Conservation (phyloP, 2,888 invertebrate genomes). For the Siphlonurus alternatus region DNA sequence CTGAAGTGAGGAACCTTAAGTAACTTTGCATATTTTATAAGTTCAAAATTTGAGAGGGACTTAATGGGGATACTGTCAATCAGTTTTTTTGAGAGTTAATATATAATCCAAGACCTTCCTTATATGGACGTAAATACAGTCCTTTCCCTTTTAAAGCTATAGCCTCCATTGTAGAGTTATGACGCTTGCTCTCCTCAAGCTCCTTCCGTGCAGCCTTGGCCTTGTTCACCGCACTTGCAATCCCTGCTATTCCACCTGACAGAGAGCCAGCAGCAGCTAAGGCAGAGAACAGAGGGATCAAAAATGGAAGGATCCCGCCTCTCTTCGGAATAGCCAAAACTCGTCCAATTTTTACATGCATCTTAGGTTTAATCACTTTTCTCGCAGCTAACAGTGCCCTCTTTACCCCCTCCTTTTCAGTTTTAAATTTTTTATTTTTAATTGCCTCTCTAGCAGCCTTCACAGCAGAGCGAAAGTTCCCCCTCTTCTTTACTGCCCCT, state of each 20-base stretch:
- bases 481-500: too few relatives aligned
- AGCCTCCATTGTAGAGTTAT: conserved; percentile 18
- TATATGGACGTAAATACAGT: too few relatives aligned
- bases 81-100: too few relatives aligned
- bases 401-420: background rate
- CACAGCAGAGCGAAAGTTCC: too few relatives aligned
- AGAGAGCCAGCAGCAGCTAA: conserved; percentile 16
- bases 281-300: conserved; percentile 18
- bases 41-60: too few relatives aligned
- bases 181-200: conserved; percentile 17
- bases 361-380: conserved; percentile 7
- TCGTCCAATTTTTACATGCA: conserved; percentile 13
- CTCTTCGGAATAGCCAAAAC: conserved; percentile 14
- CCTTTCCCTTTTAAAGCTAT: conserved; percentile 17
- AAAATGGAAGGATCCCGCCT: conserved; percentile 17
- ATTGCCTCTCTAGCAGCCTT: too few relatives aligned
- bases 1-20: too few relatives aligned
- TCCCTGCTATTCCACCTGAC: conserved; percentile 15
- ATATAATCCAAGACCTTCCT: too few relatives aligned
- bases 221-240: conserved; percentile 17
- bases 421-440: background rate
- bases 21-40: too few relatives aligned
- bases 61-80: too few relatives aligned
- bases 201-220: conserved; percentile 15
- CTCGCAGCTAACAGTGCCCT: too few relatives aligned